Base-by-base conservation (phyloP, 1,140 invertebrate species). In the Drosophila murphyi region DNA sequence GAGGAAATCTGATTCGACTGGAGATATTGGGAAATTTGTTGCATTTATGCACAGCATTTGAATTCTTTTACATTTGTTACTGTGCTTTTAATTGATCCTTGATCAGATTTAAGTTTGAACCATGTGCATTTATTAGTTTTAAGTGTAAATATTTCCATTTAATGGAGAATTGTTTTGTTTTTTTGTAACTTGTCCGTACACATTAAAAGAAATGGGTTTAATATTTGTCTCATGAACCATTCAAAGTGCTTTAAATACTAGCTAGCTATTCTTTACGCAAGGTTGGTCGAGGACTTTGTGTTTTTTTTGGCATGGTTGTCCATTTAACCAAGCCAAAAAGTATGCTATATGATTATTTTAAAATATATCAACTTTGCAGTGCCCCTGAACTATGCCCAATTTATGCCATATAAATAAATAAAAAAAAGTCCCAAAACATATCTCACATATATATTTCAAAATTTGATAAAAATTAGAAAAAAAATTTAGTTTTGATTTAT, bases 91-190 rank as follows among this genome's bases (percentile, higher is more conserved):
- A 47, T 41, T 28, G 57, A 55, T 70, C 35, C 10, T 55, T 67
- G 47, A 68, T 54, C 34, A 57, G 41, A 39, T 59, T 67, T 75
- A 73, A 52, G 61, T 47, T 63, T 52, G 41, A 71, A 20, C 52
- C 10, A 74, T 59, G 77, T 86, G 80, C 82, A 91, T 80, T 91
- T 91, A 80, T 87, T 86, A 82, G 73, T 50, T 56, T 91, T 82
- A 87, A 80, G 76, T 55, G 37, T 52, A 70, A 75, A 57, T n/a
- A 12, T 56, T n/a, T 74, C 73, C 74, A 89, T 88, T 10, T 71
- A 85, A 88, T 88, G 73, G 85, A 78, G 3, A 35, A 28, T 45
- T 71, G 50, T 80, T 43, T 8, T n/a, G 10, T 43, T 8, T n/a
- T 43, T 43, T 43, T 73, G 69, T 69, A 29, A 37, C 48, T 57